These are phyloP conservation scores for Pyrochroa serraticornis DNA, from an alignment of 2,888 invertebrate genomes.

Conservation along the genomic window DNA sequence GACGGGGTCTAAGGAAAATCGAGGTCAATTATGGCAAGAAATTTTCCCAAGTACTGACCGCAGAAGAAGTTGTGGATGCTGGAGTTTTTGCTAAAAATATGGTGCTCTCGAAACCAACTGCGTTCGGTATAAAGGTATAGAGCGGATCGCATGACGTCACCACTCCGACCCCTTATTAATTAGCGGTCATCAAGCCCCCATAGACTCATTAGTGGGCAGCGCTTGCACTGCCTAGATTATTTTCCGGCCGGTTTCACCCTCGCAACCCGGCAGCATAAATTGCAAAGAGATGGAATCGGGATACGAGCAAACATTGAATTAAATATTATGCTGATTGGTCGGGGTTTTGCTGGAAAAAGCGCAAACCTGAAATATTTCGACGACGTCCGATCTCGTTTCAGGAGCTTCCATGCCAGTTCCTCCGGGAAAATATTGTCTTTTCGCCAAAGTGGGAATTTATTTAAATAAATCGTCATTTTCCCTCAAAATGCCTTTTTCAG, in stretches of 20 bases:
- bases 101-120: too few species aligned
- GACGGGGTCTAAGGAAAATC: too few species aligned
- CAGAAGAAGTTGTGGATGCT: too few species aligned
- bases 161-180: slow-evolving; percentile 19
- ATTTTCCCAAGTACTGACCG: too few species aligned
- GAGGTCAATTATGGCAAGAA: too few species aligned
- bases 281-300: slow-evolving; percentile 3
- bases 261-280: slow-evolving; percentile 24
- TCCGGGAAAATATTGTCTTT: slow-evolving; percentile 18
- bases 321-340: slow-evolving; percentile 3
- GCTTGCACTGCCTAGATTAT: slow-evolving; percentile 19
- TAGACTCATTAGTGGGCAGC: slow-evolving; percentile 26
- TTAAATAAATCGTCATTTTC: too few species aligned
- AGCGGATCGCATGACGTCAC: slow-evolving; percentile 6
- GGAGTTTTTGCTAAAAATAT: too few species aligned
- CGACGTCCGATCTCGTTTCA: slow-evolving; percentile 1
- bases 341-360: slow-evolving; percentile 6
- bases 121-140: neutral
- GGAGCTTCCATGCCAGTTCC: slow-evolving; percentile 1
- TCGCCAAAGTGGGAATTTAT: slow-evolving; percentile 21
- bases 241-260: slow-evolving; percentile 23
- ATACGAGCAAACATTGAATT: neutral
- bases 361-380: slow-evolving; percentile 11
- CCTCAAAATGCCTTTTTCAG: too few species aligned
- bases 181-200: slow-evolving; percentile 28